Percentiles rank a stretch among this genome's conserved stretches.
phyloP scores from a whole-genome alignment of 2,113 vertebrate species.

The Heliornis fulica region DNA sequence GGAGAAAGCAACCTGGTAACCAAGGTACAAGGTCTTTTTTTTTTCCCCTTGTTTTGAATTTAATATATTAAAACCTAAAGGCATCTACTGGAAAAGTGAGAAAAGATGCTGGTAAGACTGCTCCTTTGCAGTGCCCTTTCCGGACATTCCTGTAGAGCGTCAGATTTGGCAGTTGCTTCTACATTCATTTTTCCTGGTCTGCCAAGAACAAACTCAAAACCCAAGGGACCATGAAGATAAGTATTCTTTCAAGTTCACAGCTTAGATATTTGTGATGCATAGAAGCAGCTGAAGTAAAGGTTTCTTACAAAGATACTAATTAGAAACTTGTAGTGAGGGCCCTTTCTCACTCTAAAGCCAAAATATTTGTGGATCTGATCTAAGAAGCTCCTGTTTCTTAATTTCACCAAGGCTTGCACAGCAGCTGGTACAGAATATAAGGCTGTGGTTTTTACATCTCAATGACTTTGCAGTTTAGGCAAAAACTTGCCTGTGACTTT shows the following conservation, averaged over 20 bases:
- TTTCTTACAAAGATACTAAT: neutral
- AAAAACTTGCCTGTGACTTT: neutral
- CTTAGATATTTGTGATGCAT: neutral
- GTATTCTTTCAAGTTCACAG: neutral
- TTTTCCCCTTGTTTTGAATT: neutral
- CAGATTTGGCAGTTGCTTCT: neutral
- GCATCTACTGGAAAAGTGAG: neutral
- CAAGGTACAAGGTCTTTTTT: slow-evolving; percentile 77
- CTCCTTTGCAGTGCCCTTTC: neutral
- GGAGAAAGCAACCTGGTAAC: slow-evolving; percentile 91
- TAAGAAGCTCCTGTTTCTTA: neutral
- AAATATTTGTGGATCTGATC: neutral
- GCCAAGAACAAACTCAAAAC: neutral
- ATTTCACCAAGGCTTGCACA: neutral
- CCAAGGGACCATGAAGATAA: neutral
- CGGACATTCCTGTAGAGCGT: neutral
- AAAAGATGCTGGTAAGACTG: neutral
- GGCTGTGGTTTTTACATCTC: neutral
- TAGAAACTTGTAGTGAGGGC: neutral
- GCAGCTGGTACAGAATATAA: neutral
- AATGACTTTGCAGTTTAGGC: neutral
- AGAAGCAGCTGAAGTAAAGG: neutral
- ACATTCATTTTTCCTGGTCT: neutral
- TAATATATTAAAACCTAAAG: neutral
- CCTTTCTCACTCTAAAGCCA: neutral